Evolutionary conservation across 1,140 invertebrate species (phyloP).

Genomic region (Cherax destructor): DNA sequence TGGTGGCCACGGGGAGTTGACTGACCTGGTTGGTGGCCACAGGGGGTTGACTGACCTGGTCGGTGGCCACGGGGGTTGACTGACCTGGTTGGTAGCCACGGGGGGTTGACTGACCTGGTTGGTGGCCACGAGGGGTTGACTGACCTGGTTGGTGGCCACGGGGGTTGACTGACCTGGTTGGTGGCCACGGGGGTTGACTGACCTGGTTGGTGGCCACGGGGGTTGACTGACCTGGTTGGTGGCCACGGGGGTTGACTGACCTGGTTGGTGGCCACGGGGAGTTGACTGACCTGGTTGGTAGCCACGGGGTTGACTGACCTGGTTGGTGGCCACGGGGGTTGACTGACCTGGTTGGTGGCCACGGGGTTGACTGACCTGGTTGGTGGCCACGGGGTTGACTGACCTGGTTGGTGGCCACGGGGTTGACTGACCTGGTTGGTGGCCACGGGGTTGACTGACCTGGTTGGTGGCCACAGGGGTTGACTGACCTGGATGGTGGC

Average conservation of each 20-base stretch:
- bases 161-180: conserved; percentile 79
- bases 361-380: conserved; percentile 79
- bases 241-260: conserved; percentile 76
- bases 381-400: conserved; percentile 80
- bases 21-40: conserved; percentile 82
- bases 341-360: conserved; percentile 81
- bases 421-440: conserved; percentile 81
- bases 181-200: conserved; percentile 78
- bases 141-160: conserved; percentile 83
- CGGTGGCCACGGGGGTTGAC: conserved; percentile 80
- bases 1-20: conserved; percentile 80
- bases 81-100: conserved; percentile 84
- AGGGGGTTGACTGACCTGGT: conserved; percentile 79
- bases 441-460: conserved; percentile 76
- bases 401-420: conserved; percentile 83
- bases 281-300: conserved; percentile 81
- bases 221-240: conserved; percentile 81
- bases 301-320: conserved; percentile 76
- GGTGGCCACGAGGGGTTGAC: conserved; percentile 78
- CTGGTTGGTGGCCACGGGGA: conserved; percentile 85
- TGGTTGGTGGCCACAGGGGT: conserved; percentile 84
- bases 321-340: conserved; percentile 83
- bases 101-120: conserved; percentile 80
- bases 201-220: conserved; percentile 84
- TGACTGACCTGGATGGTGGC: conserved; percentile 81